phyloP scores from a whole-genome alignment of 2,888 invertebrate species.

The Heteropelma amictum region DNA sequence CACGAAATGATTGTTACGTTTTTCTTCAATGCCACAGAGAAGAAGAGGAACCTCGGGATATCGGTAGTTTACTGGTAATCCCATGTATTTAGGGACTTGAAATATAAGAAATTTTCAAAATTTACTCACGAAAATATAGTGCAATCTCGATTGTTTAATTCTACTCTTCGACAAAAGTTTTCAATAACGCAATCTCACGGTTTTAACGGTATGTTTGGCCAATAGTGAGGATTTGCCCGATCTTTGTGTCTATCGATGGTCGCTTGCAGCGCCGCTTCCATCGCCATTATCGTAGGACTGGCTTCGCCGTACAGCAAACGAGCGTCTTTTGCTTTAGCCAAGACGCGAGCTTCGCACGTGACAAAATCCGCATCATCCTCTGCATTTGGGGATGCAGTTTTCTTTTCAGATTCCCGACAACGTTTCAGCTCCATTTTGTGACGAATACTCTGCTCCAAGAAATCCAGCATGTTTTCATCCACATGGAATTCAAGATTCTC shows the following conservation, averaged over 20 bases:
- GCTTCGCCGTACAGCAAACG: constrained; percentile 83
- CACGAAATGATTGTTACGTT: not conserved
- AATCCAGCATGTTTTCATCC: constrained; percentile 83
- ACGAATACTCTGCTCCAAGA: constrained; percentile 81
- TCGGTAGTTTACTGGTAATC: too few relatives aligned
- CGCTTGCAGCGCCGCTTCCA: constrained; percentile 86
- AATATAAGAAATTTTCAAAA: not conserved
- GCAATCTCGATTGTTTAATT: too few relatives aligned
- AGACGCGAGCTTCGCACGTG: constrained; percentile 65
- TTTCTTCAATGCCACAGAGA: not conserved
- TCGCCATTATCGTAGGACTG: constrained; percentile 84
- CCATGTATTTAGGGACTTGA: not conserved
- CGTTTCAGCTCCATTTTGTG: constrained; percentile 78
- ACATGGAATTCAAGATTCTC: constrained; percentile 80
- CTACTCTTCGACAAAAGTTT: too few relatives aligned
- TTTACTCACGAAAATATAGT: too few relatives aligned
- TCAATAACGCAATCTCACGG: constrained; percentile 25
- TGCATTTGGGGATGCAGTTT: constrained; percentile 32
- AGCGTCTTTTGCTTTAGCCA: constrained; percentile 76
- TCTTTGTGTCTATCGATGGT: constrained; percentile 83
- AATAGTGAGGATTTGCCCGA: constrained; percentile 81
- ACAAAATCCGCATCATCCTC: constrained; percentile 52
- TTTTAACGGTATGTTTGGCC: constrained; percentile 87
- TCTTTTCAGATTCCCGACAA: constrained; percentile 60
- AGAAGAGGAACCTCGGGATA: too few relatives aligned